Evolutionary conservation across 2,888 invertebrate genomes (phyloP).

Genomic region (Bruchidius siliquastri): DNA sequence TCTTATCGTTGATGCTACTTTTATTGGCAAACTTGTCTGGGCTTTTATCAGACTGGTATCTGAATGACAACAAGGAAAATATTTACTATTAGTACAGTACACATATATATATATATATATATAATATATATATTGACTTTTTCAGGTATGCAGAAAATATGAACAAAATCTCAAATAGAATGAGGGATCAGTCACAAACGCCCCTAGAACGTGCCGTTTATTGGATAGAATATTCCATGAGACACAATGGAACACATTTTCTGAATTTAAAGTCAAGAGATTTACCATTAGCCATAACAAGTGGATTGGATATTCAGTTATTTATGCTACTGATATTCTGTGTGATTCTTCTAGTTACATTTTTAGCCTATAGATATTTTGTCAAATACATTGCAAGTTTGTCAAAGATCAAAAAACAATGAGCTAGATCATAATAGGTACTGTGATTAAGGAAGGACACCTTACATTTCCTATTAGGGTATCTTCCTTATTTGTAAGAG

Average conservation of each 20-base stretch:
- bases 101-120: too few species aligned
- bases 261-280: slow-evolving; percentile 16
- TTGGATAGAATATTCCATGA: slow-evolving; percentile 24
- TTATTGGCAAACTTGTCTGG: too few species aligned
- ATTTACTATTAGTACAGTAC: too few species aligned
- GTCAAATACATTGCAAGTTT: too few species aligned
- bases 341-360: background rate
- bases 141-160: slow-evolving; percentile 21
- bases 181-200: slow-evolving; percentile 19
- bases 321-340: slow-evolving; percentile 9
- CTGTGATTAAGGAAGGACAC: too few species aligned
- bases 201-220: slow-evolving; percentile 21
- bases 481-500: too few species aligned
- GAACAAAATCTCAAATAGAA: slow-evolving; percentile 16
- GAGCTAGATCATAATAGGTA: background rate
- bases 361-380: too few species aligned
- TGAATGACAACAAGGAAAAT: too few species aligned
- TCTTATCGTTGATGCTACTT: too few species aligned
- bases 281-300: slow-evolving; percentile 10
- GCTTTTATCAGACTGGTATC: too few species aligned
- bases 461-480: too few species aligned
- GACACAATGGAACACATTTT: slow-evolving; percentile 21
- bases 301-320: slow-evolving; percentile 12
- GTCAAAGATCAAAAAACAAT: background rate
- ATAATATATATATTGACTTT: too few species aligned